Evolutionary conservation across 2,113 vertebrate genomes (phyloP).

Genomic region (Hemicordylus capensis): DNA sequence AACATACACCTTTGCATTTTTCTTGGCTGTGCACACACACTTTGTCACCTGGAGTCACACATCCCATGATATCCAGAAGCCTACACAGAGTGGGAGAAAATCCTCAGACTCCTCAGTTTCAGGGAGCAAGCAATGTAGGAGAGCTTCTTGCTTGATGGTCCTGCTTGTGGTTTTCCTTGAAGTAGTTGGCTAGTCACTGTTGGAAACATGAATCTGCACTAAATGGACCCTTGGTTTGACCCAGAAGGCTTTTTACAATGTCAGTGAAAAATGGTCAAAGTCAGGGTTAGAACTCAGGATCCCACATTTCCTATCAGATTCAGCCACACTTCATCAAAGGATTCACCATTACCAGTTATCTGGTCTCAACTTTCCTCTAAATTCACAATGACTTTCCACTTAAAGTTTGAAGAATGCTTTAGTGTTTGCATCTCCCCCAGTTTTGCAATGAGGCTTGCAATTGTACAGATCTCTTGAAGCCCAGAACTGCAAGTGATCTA

Average conservation of each 20-base stretch:
- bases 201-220: neutral
- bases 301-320: neutral
- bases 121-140: too few relatives aligned
- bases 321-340: neutral
- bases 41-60: too few relatives aligned
- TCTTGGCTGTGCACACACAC: too few relatives aligned
- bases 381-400: neutral
- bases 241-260: neutral
- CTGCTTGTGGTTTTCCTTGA: too few relatives aligned
- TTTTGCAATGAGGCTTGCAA: neutral
- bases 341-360: neutral
- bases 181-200: too few relatives aligned
- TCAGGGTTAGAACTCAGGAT: neutral
- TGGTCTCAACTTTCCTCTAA: neutral
- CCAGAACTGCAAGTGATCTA: neutral
- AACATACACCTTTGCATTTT: too few relatives aligned
- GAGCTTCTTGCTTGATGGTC: too few relatives aligned
- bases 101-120: too few relatives aligned
- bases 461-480: neutral
- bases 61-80: too few relatives aligned
- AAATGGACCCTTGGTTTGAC: neutral
- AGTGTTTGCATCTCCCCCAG: too few relatives aligned
- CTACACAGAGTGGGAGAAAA: too few relatives aligned
- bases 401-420: too few relatives aligned
- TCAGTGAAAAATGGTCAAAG: neutral